Evolutionary conservation across 2,113 vertebrate species (phyloP), one percentile per base, ranked within the genome.

Genomic region (Felis chaus): DNA sequence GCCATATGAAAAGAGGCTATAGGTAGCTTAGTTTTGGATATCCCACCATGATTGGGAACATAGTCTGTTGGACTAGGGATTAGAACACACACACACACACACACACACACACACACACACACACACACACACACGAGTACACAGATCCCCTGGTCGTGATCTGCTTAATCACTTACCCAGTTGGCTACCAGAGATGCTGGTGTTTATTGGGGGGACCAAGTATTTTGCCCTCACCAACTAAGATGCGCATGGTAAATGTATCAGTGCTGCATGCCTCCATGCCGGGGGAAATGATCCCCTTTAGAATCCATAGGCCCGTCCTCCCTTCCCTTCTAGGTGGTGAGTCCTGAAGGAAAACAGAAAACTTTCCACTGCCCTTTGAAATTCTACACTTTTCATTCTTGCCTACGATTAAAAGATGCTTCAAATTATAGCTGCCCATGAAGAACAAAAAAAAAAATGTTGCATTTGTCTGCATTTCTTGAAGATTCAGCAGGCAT

Each of bases 311-410:
- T n/a, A 29, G 27, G 69, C 3, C 79, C 12, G 21, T 55, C 21
- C 2, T 85, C 69, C 14, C 23, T 6, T 91, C 92, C 19, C 15
- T 95, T 29, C 55, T 48, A n/a, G 29, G 48, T 95, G 4, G 19
- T 76, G n/a, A 90, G 1, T 55, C 55, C 13, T 65, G 29, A 6
- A 76, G 48, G 23, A 89, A 87, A 55, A 55, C 29, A 53, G 89
- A 55, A 53, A 89, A 78, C 29, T 87, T 93, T 63, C 65, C 36
- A 39, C 18, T 85, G 15, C 21, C 29, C 41, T 90, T 92, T 53
- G 36, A 93, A 96, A 86, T 83, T 91, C 39, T 39, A 87, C 0
- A 29, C 66, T 90, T 97, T 85, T 84, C 36, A 73, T 23, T 95
- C 29, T 61, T 68, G 41, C 23, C 36, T 33, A 39, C n/a, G 41